phyloP scores from a whole-genome alignment of 2,888 invertebrate species.

The Allacma fusca region DNA sequence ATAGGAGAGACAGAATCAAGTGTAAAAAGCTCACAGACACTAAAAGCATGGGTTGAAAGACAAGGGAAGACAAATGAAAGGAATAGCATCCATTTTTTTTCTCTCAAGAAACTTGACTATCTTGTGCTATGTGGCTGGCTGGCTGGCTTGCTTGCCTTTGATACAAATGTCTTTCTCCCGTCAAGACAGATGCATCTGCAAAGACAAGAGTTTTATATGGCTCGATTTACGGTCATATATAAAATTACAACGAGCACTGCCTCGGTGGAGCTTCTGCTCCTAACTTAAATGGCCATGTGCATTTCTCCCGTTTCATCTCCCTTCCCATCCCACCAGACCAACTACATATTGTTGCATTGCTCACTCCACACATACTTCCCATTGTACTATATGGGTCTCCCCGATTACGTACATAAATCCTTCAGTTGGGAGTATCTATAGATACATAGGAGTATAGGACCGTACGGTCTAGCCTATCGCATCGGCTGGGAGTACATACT shows the following conservation, averaged over 20 bases:
- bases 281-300: slow-evolving; percentile 16
- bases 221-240: slow-evolving; percentile 20
- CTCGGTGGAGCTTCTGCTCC: not conserved
- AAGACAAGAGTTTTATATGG: slow-evolving; percentile 12
- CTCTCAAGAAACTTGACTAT: not conserved
- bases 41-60: slow-evolving; percentile 17
- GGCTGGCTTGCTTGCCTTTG: not conserved
- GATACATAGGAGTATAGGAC: no score
- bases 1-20: not conserved
- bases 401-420: no score
- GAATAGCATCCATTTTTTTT: slow-evolving; percentile 32
- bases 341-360: no score
- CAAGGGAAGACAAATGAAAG: slow-evolving; percentile 33
- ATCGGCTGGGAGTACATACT: no score
- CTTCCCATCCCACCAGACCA: not conserved
- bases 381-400: no score
- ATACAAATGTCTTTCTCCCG: slow-evolving; percentile 18
- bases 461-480: no score
- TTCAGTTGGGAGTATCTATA: no score
- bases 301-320: not conserved
- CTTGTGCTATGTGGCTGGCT: not conserved
- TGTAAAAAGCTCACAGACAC: not conserved
- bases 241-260: not conserved
- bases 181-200: slow-evolving; percentile 11
- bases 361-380: no score